Percentiles rank a stretch among this genome's conserved stretches.
Evolutionary conservation across 2,797 vertebrate species (phyloP).

Genomic region (Phyllotis vaccarum): DNA sequence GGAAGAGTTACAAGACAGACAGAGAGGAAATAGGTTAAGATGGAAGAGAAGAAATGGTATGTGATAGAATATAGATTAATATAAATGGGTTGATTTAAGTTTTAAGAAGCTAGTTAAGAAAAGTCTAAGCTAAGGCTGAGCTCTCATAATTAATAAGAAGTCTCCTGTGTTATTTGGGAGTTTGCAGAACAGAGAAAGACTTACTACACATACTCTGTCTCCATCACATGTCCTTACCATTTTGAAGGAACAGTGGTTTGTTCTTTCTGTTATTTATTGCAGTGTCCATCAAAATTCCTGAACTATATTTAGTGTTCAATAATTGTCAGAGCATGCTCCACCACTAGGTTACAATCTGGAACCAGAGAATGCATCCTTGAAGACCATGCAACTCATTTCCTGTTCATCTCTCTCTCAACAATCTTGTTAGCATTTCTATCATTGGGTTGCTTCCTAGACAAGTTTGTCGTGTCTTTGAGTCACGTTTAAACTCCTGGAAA

Average conservation of each 20-base stretch:
- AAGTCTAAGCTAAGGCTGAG: neutral
- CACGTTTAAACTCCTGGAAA: conserved; percentile 5
- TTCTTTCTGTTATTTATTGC: neutral
- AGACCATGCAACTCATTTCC: neutral
- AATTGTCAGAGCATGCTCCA: neutral
- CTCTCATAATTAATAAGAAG: neutral
- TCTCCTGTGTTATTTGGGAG: neutral
- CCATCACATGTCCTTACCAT: neutral
- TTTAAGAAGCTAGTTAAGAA: neutral
- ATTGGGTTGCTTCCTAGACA: neutral
- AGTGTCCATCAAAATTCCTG: conserved; percentile 15
- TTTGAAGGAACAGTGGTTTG: conserved; percentile 16
- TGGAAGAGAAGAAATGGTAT: neutral
- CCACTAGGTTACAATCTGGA: neutral
- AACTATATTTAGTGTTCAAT: conserved; percentile 31
- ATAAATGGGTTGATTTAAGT: neutral
- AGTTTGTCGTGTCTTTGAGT: neutral
- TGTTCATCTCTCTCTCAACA: neutral
- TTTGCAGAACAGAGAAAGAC: neutral
- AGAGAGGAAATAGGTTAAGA: neutral
- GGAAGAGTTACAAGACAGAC: neutral
- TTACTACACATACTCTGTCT: neutral
- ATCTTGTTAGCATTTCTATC: neutral
- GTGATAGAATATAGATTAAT: neutral
- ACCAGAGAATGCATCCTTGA: neutral